Evolutionary conservation across 2,888 invertebrate genomes (phyloP).

Genomic region (Hecatera dysodea): DNA sequence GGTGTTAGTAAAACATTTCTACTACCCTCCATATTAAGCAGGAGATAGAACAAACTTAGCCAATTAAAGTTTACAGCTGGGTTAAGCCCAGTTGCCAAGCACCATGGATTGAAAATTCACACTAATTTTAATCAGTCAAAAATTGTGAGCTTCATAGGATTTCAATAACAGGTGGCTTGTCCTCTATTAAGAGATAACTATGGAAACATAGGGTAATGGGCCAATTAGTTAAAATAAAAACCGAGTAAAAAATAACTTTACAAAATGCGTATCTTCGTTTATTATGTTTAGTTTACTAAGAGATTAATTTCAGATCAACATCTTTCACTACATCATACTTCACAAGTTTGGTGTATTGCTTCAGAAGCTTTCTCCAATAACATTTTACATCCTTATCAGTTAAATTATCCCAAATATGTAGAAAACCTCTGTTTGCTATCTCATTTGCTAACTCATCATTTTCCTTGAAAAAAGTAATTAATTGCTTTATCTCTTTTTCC

Average conservation of each 20-base stretch:
- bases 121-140: no score
- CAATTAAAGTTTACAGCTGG: no score
- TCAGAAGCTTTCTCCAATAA: slow-evolving; percentile 96
- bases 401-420: slow-evolving; percentile 96
- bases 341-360: slow-evolving; percentile 93
- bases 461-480: slow-evolving; percentile 94
- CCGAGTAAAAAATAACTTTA: slow-evolving; percentile 16
- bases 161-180: background rate
- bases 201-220: background rate
- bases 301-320: slow-evolving; percentile 82
- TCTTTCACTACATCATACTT: slow-evolving; percentile 92
- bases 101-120: no score
- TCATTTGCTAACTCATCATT: slow-evolving; percentile 94
- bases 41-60: no score
- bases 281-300: slow-evolving; percentile 17
- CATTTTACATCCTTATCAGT: slow-evolving; percentile 95
- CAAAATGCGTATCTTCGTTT: slow-evolving; percentile 5
- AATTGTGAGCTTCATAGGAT: no score
- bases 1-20: no score
- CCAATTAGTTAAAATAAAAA: background rate
- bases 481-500: slow-evolving; percentile 92
- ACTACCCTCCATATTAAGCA: no score
- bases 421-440: slow-evolving; percentile 96
- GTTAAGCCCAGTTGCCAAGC: no score
- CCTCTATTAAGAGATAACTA: background rate